phyloP scores from a whole-genome alignment of 35 echinoderm and acorn worm genomes.

The Ophiothrix spiculata region DNA sequence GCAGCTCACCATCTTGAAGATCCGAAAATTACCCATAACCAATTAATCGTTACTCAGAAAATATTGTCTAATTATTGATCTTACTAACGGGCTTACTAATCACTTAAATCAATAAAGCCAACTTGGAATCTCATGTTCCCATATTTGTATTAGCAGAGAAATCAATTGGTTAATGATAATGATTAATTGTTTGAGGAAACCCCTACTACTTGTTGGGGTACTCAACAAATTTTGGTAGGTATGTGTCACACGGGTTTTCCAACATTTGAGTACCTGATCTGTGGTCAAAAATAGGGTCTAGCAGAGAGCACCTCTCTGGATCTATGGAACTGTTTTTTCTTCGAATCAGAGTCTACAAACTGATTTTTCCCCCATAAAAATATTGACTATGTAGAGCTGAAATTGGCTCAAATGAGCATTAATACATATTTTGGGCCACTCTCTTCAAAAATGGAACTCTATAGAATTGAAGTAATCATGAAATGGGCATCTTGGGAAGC shows the following conservation, averaged over 20 bases:
- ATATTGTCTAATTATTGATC: background rate
- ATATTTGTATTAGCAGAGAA: background rate
- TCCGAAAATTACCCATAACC: background rate
- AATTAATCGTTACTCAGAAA: background rate
- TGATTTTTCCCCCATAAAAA: too few species aligned
- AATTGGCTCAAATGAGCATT: too few species aligned
- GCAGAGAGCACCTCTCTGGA: too few species aligned
- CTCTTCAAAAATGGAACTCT: too few species aligned
- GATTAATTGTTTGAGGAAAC: background rate
- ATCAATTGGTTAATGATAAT: background rate
- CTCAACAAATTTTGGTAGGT: background rate
- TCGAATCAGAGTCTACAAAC: too few species aligned
- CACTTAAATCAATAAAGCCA: background rate
- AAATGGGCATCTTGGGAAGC: too few species aligned
- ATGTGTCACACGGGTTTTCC: background rate
- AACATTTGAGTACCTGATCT: background rate
- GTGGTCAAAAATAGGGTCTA: background rate
- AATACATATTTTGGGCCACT: too few species aligned
- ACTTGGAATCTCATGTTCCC: background rate
- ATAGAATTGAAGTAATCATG: too few species aligned
- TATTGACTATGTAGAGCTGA: too few species aligned
- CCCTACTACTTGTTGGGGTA: background rate
- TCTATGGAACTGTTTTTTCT: too few species aligned
- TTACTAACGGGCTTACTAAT: background rate
- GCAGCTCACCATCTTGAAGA: background rate